Evolutionary conservation across 2,113 vertebrate genomes (phyloP).

Genomic region (Fukomys damarensis): DNA sequence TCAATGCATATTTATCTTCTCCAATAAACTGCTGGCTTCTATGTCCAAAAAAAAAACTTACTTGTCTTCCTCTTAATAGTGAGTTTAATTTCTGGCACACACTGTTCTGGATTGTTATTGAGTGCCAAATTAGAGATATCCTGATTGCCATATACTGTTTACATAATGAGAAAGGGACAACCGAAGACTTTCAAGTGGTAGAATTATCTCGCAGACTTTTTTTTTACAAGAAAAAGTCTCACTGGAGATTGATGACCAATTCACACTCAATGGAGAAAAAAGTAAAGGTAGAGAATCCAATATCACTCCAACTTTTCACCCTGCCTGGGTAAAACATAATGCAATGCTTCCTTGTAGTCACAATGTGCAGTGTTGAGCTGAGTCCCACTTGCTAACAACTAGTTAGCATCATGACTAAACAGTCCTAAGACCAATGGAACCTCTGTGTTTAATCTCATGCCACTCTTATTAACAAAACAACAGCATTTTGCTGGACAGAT

Average conservation of each 20-base stretch:
- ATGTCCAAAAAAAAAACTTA: background rate
- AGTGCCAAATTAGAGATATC: background rate
- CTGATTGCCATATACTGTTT: conserved; percentile 2
- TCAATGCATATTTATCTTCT: background rate
- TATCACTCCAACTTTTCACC: conserved; percentile 66
- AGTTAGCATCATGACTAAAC: conserved; percentile 74
- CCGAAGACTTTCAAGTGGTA: background rate
- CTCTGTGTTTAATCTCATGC: conserved; percentile 64
- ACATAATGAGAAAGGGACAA: background rate
- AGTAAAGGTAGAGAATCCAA: conserved; percentile 71
- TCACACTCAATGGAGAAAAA: conserved; percentile 67
- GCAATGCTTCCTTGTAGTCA: conserved; percentile 75
- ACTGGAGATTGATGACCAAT: conserved; percentile 66
- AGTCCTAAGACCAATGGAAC: conserved; percentile 69
- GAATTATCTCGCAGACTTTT: conserved; percentile 18
- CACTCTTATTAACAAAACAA: conserved; percentile 75
- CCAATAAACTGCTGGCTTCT: background rate
- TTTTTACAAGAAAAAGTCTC: conserved; percentile 50
- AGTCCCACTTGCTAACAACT: conserved; percentile 76
- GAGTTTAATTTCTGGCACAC: background rate
- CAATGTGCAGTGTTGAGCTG: conserved; percentile 64
- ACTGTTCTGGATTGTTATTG: background rate
- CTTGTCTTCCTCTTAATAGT: background rate
- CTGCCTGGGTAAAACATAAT: conserved; percentile 68
- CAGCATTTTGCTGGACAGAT: conserved; percentile 54